phyloP scores from a whole-genome alignment of 2,113 vertebrate genomes.

The Tragelaphus imberbis region DNA sequence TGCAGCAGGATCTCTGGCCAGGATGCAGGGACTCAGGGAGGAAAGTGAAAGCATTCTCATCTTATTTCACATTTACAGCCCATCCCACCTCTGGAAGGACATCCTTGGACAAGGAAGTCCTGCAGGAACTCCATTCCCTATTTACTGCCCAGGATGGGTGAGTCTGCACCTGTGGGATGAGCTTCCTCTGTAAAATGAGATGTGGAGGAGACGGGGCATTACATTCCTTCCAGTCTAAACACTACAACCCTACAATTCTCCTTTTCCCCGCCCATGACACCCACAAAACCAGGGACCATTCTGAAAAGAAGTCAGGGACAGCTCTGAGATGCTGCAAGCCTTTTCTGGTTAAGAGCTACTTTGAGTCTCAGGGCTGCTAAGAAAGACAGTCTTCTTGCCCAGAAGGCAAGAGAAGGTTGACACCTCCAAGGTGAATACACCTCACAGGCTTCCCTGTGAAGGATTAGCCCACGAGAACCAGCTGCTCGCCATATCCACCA shows the following conservation, averaged over 20 bases:
- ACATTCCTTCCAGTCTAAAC: background rate
- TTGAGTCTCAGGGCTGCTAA: background rate
- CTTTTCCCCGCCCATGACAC: background rate
- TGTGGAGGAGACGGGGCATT: fast-evolving
- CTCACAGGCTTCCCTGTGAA: background rate
- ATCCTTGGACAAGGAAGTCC: background rate
- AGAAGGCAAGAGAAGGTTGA: background rate
- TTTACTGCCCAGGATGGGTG: background rate
- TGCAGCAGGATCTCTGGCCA: background rate
- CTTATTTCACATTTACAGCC: background rate
- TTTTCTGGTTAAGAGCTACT: background rate
- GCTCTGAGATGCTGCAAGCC: background rate
- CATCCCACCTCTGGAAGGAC: background rate
- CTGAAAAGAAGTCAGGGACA: background rate
- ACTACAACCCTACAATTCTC: background rate
- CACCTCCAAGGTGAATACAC: background rate
- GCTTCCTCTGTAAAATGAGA: background rate
- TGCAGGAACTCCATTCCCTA: background rate
- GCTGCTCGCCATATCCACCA: background rate
- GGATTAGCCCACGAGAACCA: background rate
- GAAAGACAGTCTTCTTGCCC: background rate
- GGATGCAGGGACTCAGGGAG: background rate
- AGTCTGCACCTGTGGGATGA: background rate
- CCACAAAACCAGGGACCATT: background rate
- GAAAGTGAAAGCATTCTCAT: background rate